Conservation (phyloP, 2,888 invertebrate genomes). For the Ormyrus pomaceus region DNA sequence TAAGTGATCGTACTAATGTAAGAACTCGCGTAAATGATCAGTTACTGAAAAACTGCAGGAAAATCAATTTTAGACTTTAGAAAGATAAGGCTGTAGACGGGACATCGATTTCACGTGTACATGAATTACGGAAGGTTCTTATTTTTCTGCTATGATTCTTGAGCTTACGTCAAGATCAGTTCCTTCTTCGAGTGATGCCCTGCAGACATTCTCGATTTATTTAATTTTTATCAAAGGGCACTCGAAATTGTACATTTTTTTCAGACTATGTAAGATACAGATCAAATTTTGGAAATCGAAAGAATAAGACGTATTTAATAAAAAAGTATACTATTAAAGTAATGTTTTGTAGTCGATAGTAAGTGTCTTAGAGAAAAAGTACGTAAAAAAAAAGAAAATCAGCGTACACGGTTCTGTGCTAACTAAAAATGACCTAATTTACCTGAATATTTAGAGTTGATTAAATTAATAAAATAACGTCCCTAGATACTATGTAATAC, state of each 20-base stretch:
- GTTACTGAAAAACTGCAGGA: constrained; percentile 5
- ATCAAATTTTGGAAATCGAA: constrained; percentile 24
- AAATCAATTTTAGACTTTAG: constrained; percentile 9
- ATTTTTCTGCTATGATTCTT: constrained; percentile 9
- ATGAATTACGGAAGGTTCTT: not conserved
- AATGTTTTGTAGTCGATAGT: constrained; percentile 51
- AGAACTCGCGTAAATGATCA: constrained; percentile 9
- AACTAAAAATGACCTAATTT: constrained; percentile 32
- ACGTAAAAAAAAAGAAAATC: constrained; percentile 8
- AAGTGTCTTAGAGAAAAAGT: constrained; percentile 42
- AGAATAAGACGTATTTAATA: constrained; percentile 29
- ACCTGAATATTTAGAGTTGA: constrained; percentile 20
- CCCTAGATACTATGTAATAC: constrained; percentile 37
- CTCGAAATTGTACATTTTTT: constrained; percentile 28
- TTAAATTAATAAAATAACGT: constrained; percentile 49
- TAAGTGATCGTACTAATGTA: not conserved
- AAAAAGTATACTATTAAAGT: constrained; percentile 30
- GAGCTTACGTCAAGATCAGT: constrained; percentile 16
- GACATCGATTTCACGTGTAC: constrained; percentile 18
- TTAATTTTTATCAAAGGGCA: not conserved
- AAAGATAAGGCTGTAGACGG: constrained; percentile 6
- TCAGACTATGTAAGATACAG: constrained; percentile 14
- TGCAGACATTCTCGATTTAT: constrained; percentile 1
- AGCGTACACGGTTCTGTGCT: not conserved
- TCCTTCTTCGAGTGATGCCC: constrained; percentile 24